phyloP scores from a whole-genome alignment of 1,140 invertebrate genomes.

The Thrips palmi region DNA sequence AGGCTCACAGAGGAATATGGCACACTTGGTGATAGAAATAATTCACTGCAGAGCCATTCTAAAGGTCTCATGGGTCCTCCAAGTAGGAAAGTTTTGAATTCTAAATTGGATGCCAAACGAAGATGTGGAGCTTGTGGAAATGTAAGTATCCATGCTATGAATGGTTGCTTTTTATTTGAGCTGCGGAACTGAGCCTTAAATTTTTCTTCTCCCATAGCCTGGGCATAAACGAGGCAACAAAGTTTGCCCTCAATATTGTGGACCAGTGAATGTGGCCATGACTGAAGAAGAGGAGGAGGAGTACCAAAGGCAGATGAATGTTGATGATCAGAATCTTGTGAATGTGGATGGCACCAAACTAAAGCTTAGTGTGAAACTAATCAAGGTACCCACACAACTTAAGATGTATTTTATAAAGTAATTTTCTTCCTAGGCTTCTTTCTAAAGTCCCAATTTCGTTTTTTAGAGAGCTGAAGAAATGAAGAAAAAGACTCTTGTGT shows the following conservation, averaged over 20 bases:
- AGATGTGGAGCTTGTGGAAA: conserved; percentile 95
- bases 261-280: conserved; percentile 49
- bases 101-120: too few species aligned
- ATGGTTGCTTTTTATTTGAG: background rate
- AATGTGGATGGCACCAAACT: conserved; percentile 86
- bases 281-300: conserved; percentile 62
- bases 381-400: conserved; percentile 44
- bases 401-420: background rate
- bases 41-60: too few species aligned
- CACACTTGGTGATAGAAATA: too few species aligned
- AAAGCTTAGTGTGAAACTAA: conserved; percentile 58
- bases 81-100: conserved; percentile 8
- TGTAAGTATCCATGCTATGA: conserved; percentile 51
- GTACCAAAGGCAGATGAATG: conserved; percentile 52
- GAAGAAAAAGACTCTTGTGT: conserved; percentile 53
- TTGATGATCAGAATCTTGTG: conserved; percentile 67
- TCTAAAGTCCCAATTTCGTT: background rate
- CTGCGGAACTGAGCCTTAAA: background rate
- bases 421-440: background rate
- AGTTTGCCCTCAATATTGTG: conserved; percentile 79
- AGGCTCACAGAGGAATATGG: too few species aligned
- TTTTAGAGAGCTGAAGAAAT: conserved; percentile 59
- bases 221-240: conserved; percentile 87
- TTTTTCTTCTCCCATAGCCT: conserved; percentile 21
- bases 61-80: too few species aligned